Evolutionary conservation across 2,797 vertebrate genomes (phyloP).

Genomic region (Acrocephalus scirpaceus): DNA sequence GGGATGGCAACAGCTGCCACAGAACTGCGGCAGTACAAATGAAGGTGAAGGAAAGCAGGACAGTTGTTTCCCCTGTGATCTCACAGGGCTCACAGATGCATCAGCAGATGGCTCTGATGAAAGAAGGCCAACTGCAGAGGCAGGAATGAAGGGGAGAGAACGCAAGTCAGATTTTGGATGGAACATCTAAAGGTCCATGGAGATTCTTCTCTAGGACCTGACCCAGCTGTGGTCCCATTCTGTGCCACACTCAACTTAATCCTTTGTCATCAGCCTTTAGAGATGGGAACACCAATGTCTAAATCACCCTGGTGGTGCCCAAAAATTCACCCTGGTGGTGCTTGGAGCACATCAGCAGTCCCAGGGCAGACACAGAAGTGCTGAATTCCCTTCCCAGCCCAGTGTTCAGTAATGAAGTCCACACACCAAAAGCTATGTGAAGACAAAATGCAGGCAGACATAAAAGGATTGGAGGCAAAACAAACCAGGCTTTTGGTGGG

Average conservation of each 20-base stretch:
- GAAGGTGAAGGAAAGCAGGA: conserved; percentile 67
- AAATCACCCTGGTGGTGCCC: neutral
- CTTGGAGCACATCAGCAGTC: neutral
- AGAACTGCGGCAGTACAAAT: conserved; percentile 25
- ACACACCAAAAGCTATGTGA: neutral
- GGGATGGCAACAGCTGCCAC: conserved; percentile 51
- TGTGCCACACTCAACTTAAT: neutral
- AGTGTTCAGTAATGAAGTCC: neutral
- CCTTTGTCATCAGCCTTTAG: neutral
- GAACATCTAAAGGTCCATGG: neutral
- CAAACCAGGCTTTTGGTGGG: neutral
- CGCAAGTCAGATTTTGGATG: neutral
- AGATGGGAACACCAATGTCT: neutral
- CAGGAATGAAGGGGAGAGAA: neutral
- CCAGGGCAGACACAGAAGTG: neutral
- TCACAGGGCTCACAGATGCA: conserved; percentile 37
- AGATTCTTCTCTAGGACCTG: neutral
- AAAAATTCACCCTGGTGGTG: neutral
- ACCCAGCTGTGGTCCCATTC: neutral
- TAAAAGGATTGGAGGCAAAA: neutral
- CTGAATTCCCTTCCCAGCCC: neutral
- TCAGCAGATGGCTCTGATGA: conserved; percentile 53
- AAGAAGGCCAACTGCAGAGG: conserved; percentile 49
- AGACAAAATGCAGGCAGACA: neutral
- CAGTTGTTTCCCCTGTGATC: conserved; percentile 57